These are phyloP conservation scores for Micoletzkya japonica DNA, from an alignment of 2,888 invertebrate species.

Conservation along the genomic window DNA sequence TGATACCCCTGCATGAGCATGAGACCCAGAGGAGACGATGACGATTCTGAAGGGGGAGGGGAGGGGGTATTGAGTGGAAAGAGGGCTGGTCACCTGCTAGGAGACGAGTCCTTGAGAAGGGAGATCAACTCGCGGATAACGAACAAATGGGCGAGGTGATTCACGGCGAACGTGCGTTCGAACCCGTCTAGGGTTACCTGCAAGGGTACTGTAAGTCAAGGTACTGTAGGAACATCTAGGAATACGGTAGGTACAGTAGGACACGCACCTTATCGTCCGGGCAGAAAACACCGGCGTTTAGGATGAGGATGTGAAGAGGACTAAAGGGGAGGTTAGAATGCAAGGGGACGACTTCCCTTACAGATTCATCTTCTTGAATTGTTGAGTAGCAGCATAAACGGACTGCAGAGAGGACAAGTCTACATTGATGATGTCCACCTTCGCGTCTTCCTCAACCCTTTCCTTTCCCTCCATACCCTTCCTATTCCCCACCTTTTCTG, in stretches of 20 bases:
- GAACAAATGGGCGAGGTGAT: slow-evolving; percentile 14
- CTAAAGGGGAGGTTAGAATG: neutral
- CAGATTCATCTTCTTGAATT: slow-evolving; percentile 17
- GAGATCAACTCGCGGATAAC: neutral
- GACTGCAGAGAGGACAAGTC: slow-evolving; percentile 13
- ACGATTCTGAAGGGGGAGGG: neutral
- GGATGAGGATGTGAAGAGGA: slow-evolving; percentile 13
- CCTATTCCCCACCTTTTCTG: neutral
- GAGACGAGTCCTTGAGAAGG: slow-evolving; percentile 12
- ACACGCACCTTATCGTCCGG: slow-evolving; percentile 8
- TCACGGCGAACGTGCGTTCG: slow-evolving; percentile 16
- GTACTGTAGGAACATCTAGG: no score
- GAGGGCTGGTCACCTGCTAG: slow-evolving; percentile 2
- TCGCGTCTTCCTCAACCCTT: neutral
- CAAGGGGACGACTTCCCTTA: no score
- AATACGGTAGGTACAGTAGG: neutral
- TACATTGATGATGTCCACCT: slow-evolving; percentile 10
- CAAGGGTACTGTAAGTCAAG: no score
- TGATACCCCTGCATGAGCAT: slow-evolving; percentile 11
- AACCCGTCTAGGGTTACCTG: slow-evolving; percentile 9
- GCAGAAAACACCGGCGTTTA: slow-evolving; percentile 13
- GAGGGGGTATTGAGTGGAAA: neutral
- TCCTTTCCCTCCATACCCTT: neutral
- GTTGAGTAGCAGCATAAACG: neutral
- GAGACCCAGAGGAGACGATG: slow-evolving; percentile 1